Base-by-base conservation (phyloP, 2,113 vertebrate genomes). In the Falco punctatus region DNA sequence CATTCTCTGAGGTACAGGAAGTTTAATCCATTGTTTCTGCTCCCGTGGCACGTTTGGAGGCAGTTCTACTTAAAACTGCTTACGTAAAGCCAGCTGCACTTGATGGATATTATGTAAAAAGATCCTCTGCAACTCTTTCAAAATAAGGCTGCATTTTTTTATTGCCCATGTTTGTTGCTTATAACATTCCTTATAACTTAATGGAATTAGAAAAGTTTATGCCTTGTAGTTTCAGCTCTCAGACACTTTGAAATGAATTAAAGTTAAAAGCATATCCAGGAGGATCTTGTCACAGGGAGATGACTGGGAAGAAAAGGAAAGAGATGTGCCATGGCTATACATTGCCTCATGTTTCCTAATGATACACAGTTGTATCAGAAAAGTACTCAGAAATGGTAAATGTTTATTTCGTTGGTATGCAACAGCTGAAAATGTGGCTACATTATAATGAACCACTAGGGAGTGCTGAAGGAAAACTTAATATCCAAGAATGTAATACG, bases 381-480 rank as follows among this genome's bases (percentile, higher is more conserved):
- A 73, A 66, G 40, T 55, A 40, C 28, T 83, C 49, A 77, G 64
- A 80, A 71, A 72, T 49, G 3, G 2, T 52, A 75, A 84, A 85
- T 46, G 58, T 19, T 91, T 85, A 61, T 88, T 89, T 90, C 79
- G 83, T 88, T 69, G 55, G 33, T 86, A 88, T 92, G 75, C 90
- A 94, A 28, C 6, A 65, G 27, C 38, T 70, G 79, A 88, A 88
- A 55, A n/a, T 64, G 71, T 1, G 3, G 32, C 70, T 44, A 49
- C 26, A 21, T 86, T 77, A 40, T 83, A 93, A 93, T 33, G 42
- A 94, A 57, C 79, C 94, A 88, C 82, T 58, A 92, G 85, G 71
- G 93, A 95, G 75, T 93, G 85, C 88, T 94, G 86, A 64, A 94
- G 75, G 64, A 95, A 92, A 95, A 86, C 75, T 91, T 86, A 78